phyloP scores from a whole-genome alignment of 2,888 invertebrate species.

The Eristalis intricaria region DNA sequence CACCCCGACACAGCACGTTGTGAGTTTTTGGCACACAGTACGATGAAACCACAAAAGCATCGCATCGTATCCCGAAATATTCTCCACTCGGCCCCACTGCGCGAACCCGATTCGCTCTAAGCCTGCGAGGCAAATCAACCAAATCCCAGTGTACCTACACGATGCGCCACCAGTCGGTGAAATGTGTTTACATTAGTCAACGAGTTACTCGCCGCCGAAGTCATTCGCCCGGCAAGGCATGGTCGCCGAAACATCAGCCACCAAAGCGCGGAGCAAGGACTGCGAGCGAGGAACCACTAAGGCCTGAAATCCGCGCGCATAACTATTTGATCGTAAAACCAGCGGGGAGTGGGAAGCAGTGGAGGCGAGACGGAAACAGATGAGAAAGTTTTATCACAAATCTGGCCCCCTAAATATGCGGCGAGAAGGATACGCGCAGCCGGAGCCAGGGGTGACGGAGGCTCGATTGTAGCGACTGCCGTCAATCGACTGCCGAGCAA shows the following conservation, averaged over 20 bases:
- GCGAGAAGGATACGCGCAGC: conserved; percentile 23
- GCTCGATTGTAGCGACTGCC: neutral
- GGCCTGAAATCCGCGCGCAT: conserved; percentile 18
- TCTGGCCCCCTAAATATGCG: conserved; percentile 46
- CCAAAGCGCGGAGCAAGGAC: conserved; percentile 19
- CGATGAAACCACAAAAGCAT: too few relatives aligned
- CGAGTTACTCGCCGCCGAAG: conserved; percentile 36
- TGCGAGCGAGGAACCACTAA: conserved; percentile 27
- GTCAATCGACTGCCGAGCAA: neutral
- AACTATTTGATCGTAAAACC: conserved; percentile 68
- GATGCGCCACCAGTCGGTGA: neutral
- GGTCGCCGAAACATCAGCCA: conserved; percentile 20
- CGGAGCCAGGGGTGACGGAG: neutral
- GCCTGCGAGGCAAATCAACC: neutral
- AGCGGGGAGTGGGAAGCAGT: neutral
- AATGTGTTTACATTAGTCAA: conserved; percentile 57
- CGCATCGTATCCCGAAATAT: too few relatives aligned
- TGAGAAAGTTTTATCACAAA: conserved; percentile 67
- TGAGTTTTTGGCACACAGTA: too few relatives aligned
- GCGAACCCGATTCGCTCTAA: neutral
- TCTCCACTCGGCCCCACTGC: conserved; percentile 8
- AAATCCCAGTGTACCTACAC: neutral
- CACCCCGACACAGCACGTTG: too few relatives aligned
- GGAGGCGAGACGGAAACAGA: conserved; percentile 40
- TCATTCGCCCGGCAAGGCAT: conserved; percentile 18